Base-by-base conservation (phyloP, 1,140 invertebrate species). In the Helicoverpa armigera region DNA sequence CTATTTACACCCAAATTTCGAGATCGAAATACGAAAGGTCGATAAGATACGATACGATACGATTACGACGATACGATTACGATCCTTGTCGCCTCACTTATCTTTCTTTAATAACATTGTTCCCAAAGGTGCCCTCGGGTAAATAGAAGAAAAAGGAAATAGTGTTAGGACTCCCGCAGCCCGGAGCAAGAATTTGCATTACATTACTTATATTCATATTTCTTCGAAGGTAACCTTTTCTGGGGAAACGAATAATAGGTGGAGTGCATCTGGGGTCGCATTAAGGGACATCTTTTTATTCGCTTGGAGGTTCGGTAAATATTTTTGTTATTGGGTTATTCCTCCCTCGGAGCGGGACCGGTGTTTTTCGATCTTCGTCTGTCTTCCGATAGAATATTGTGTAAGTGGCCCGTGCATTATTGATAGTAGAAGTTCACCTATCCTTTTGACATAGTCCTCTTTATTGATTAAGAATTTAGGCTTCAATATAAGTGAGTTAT, bases 281-380 rank as follows among this genome's bases (percentile, higher is more conserved):
- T 93, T 94, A 93, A 92, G 92, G 92, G 92, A 94, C 92, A 92
- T 93, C 89, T 93, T 94, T 94, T 89, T 91, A 92, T 92, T 92
- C 88, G 87, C 82, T 88, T 89, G 78, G 86, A 88, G 89, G 86
- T 93, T 89, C 86, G 85, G 91, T 91, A 94, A 94, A 94, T 90
- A 94, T 94, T 93, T 94, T 92, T 94, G 89, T 91, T 92, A 90
- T 88, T 90, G 83, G 78, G 63, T 80, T 89, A 86, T 85, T 77
- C 80, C 67, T 83, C 86, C 80, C 79, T 54, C 23, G 76, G 80
- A 70, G 51, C 67, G 63, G 23, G 53, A 54, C 18, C 56, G 81
- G 56, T 85, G 80, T 87, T 85, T 86, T 85, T 79, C 79, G 76
- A 81, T 82, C 69, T 83, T 81, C 83, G 80, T 56, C 77, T 65